Percentiles rank a stretch among this genome's conserved stretches.
These are phyloP conservation scores for Myoxocephalus aenaeus DNA, from an alignment of 2,797 vertebrate genomes.

Conservation along the genomic window DNA sequence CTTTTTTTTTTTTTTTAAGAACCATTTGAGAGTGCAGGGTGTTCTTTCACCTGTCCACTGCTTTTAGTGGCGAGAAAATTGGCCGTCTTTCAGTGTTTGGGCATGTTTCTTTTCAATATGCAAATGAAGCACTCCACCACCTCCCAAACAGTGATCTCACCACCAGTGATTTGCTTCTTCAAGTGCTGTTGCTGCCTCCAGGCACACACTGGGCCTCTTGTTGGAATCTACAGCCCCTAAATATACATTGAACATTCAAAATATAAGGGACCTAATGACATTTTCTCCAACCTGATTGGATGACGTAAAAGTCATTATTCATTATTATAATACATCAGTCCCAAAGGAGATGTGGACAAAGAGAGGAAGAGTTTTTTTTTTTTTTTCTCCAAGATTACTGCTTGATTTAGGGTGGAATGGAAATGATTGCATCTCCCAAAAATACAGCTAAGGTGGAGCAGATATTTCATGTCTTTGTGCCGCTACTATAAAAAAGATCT, in stretches of 20 bases:
- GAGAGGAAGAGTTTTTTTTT: background rate
- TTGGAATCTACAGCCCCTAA: background rate
- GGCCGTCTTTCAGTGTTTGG: slow-evolving; percentile 48
- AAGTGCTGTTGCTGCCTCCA: slow-evolving; percentile 27
- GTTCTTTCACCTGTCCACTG: slow-evolving; percentile 68
- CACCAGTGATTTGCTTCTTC: slow-evolving; percentile 55
- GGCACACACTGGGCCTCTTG: slow-evolving; percentile 27
- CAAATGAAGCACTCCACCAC: slow-evolving; percentile 54
- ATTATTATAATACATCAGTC: background rate
- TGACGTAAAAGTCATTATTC: background rate
- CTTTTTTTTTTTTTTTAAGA: slow-evolving; percentile 13
- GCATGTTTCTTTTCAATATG: slow-evolving; percentile 69
- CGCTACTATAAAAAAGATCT: slow-evolving; percentile 13
- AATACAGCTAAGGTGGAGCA: background rate
- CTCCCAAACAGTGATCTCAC: slow-evolving; percentile 58
- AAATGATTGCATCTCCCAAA: background rate
- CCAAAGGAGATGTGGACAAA: background rate
- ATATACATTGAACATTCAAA: slow-evolving; percentile 1
- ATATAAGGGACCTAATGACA: background rate
- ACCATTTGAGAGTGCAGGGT: slow-evolving; percentile 48
- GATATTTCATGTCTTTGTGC: slow-evolving; percentile 3
- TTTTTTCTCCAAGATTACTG: background rate
- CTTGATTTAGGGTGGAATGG: background rate
- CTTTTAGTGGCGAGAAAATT: slow-evolving; percentile 55
- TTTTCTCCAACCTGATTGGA: background rate